Percentiles rank a stretch among this genome's conserved stretches.
Conservation (phyloP, 2,797 vertebrate species). For the Manis crassicaudata region DNA sequence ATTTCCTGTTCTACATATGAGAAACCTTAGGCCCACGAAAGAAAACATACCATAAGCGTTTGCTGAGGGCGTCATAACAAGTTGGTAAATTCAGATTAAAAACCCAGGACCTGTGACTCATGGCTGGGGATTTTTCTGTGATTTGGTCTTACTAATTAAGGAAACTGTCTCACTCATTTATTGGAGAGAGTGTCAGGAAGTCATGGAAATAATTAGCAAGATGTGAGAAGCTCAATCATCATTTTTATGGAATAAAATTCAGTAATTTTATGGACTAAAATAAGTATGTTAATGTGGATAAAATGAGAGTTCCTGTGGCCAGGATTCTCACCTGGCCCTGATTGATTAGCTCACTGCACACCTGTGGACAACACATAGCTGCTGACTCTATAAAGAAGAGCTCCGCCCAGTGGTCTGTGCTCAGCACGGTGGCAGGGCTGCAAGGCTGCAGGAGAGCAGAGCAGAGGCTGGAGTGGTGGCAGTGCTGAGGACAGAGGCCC, state of each 20-base stretch:
- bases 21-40: neutral
- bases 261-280: too few relatives aligned
- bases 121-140: neutral
- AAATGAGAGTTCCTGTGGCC: too few relatives aligned
- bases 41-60: neutral
- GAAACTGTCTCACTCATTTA: neutral
- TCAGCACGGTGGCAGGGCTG: too few relatives aligned
- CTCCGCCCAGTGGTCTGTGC: too few relatives aligned
- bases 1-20: neutral
- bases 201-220: neutral
- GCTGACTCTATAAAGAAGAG: too few relatives aligned
- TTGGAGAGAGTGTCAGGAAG: neutral
- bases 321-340: too few relatives aligned
- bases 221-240: constrained; percentile 5
- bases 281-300: too few relatives aligned
- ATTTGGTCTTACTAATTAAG: neutral
- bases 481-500: too few relatives aligned
- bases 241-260: neutral
- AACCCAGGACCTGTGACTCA: neutral
- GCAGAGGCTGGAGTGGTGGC: too few relatives aligned
- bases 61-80: neutral
- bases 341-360: too few relatives aligned
- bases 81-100: neutral
- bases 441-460: too few relatives aligned
- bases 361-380: too few relatives aligned